A percentile compares a stretch with the other conserved stretches of the same genome.
These are phyloP conservation scores for Brachionus paranguensis DNA, from an alignment of 1,140 invertebrate species.

Conservation along the genomic window DNA sequence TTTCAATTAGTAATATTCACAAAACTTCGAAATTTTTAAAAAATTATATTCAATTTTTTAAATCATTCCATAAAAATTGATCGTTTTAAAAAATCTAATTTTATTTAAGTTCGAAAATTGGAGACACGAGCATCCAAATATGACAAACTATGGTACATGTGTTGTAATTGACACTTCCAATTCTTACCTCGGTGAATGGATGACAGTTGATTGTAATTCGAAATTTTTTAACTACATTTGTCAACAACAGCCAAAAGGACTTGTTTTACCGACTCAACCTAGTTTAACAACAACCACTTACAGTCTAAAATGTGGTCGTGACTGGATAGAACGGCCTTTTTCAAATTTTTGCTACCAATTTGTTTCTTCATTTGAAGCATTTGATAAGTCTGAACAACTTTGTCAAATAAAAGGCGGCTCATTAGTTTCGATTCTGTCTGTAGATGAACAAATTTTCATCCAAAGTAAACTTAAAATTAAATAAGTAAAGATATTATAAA, in stretches of 20 bases:
- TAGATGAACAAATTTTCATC: constrained; percentile 31
- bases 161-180: background rate
- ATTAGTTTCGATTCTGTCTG: background rate
- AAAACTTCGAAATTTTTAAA: no score
- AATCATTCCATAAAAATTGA: no score
- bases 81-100: no score
- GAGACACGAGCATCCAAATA: constrained; percentile 12
- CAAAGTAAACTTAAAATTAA: background rate
- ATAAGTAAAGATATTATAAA: background rate
- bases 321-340: constrained; percentile 26
- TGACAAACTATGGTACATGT: background rate
- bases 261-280: background rate
- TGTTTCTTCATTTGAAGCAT: background rate
- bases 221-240: background rate
- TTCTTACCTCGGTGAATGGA: constrained; percentile 24
- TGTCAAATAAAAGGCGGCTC: constrained; percentile 17
- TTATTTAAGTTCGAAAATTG: constrained; percentile 24
- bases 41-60: no score
- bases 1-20: no score
- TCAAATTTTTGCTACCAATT: constrained; percentile 31
- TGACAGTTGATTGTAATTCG: constrained; percentile 10
- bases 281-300: background rate
- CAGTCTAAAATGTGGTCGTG: constrained; percentile 9
- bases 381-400: background rate
- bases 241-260: background rate